phyloP scores from a whole-genome alignment of 2,113 vertebrate species.

The Potamarius usumacintae region DNA sequence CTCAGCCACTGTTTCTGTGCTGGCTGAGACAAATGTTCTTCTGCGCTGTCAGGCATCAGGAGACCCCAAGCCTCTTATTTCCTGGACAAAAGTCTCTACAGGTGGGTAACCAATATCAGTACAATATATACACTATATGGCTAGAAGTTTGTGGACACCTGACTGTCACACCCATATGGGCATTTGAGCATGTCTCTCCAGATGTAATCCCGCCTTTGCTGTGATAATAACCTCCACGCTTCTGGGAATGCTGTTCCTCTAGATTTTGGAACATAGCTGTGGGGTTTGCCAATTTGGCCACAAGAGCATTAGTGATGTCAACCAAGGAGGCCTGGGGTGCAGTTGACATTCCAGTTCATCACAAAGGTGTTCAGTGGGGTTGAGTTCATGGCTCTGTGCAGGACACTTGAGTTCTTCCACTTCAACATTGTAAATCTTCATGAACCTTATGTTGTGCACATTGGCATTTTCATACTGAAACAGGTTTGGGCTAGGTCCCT shows the following conservation, averaged over 20 bases:
- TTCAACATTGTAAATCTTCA: neutral
- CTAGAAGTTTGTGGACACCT: neutral
- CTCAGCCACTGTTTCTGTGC: conserved; percentile 64
- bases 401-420: neutral
- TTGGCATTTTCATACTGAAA: neutral
- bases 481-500: neutral
- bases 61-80: conserved; percentile 66
- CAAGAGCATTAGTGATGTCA: neutral
- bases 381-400: neutral
- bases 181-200: neutral
- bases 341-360: neutral
- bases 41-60: conserved; percentile 72
- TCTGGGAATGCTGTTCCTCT: neutral
- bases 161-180: neutral
- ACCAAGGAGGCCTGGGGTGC: neutral
- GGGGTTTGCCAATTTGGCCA: neutral
- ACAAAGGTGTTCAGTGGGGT: neutral
- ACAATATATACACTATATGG: neutral
- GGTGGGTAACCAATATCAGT: conserved; percentile 56
- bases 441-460: neutral
- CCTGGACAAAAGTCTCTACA: conserved; percentile 80
- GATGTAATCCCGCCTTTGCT: neutral
- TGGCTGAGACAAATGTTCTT: conserved; percentile 72
- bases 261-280: neutral
- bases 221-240: neutral